Conservation (phyloP, 2,888 invertebrate species). For the Polydrusus cervinus region DNA sequence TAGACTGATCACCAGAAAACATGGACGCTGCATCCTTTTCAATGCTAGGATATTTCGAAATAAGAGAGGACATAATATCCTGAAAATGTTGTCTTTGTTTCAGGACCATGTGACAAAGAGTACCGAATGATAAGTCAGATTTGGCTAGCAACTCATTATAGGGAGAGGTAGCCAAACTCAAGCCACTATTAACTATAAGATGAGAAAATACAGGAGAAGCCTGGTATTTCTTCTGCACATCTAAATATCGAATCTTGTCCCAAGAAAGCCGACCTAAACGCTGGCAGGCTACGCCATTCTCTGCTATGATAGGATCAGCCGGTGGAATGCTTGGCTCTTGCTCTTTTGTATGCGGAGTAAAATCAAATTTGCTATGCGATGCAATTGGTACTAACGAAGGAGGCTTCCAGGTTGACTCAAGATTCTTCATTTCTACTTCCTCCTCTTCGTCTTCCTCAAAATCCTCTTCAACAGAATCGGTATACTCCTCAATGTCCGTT, state of each 20-base stretch:
- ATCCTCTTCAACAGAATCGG: slow-evolving; percentile 4
- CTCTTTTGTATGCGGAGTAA: slow-evolving; percentile 12
- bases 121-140: slow-evolving; percentile 2
- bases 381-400: neutral
- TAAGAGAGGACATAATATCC: slow-evolving; percentile 5
- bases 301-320: slow-evolving; percentile 3
- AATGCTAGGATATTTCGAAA: slow-evolving; percentile 7
- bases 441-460: slow-evolving; percentile 8
- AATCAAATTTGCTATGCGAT: slow-evolving; percentile 12
- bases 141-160: slow-evolving; percentile 7
- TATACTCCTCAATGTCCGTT: slow-evolving; percentile 2
- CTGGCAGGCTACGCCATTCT: slow-evolving; percentile 4
- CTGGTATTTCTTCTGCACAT: slow-evolving; percentile 20
- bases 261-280: slow-evolving; percentile 6
- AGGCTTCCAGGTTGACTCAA: slow-evolving; percentile 3
- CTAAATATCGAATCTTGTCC: slow-evolving; percentile 23
- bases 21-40: slow-evolving; percentile 1
- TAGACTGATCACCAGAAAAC: slow-evolving; percentile 12
- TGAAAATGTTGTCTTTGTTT: slow-evolving; percentile 21
- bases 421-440: slow-evolving; percentile 2
- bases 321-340: slow-evolving; percentile 16
- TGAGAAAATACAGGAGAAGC: slow-evolving; percentile 18
- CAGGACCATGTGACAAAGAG: slow-evolving; percentile 12
- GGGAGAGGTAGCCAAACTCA: neutral
- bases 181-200: slow-evolving; percentile 1